phyloP scores from a whole-genome alignment of 2,888 invertebrate species.

The Protophormia terraenovae region DNA sequence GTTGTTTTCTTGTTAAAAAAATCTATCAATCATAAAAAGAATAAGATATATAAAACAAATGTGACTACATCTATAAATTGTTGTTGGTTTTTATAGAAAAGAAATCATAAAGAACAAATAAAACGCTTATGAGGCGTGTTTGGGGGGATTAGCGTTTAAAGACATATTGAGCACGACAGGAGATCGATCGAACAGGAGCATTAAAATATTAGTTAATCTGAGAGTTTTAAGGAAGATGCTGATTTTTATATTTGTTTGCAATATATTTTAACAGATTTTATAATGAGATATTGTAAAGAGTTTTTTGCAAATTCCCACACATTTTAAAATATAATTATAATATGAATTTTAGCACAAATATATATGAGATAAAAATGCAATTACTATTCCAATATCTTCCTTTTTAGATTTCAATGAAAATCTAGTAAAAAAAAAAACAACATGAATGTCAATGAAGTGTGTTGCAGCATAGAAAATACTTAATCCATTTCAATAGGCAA shows the following conservation, averaged over 20 bases:
- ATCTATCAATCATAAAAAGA: conserved; percentile 54
- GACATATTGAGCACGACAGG: conserved; percentile 43
- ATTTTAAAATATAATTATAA: too few species aligned
- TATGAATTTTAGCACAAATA: too few species aligned
- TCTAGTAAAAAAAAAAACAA: too few species aligned
- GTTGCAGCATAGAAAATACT: too few species aligned
- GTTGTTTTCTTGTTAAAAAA: conserved; percentile 18
- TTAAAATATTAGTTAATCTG: neutral
- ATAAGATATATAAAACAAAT: conserved; percentile 32
- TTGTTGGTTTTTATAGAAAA: too few species aligned
- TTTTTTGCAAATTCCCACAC: too few species aligned
- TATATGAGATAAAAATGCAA: too few species aligned
- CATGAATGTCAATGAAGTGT: too few species aligned
- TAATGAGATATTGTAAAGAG: too few species aligned
- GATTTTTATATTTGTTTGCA: neutral
- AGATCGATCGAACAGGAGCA: conserved; percentile 29
- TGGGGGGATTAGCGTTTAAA: conserved; percentile 34
- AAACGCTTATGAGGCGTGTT: conserved; percentile 59
- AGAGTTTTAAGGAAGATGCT: neutral
- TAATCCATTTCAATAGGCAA: too few species aligned
- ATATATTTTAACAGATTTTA: neutral
- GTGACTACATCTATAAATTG: conserved; percentile 39
- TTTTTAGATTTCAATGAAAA: too few species aligned
- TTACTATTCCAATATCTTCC: too few species aligned
- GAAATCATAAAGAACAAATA: neutral